Conservation (phyloP, 2,888 invertebrate species). For the Polyommatus iphigenia region DNA sequence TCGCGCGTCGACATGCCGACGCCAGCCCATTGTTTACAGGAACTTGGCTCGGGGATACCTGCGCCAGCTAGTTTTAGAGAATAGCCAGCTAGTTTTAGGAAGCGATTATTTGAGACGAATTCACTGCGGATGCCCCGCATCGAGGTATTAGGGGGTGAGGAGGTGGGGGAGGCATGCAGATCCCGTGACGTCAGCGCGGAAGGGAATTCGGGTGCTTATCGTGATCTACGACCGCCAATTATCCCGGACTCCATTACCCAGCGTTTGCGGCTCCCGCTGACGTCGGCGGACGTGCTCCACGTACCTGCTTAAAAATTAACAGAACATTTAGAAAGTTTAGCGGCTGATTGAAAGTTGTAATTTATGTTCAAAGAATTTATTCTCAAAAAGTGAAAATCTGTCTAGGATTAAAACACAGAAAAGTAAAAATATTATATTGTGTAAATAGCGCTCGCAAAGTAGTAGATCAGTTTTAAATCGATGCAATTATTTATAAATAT, state of each 20-base stretch:
- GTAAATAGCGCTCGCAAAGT: too few species aligned
- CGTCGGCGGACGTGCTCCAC: not conserved
- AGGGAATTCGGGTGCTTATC: slow-evolving; percentile 1
- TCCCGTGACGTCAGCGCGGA: slow-evolving; percentile 8
- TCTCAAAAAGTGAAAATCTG: not conserved
- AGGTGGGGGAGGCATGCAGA: not conserved
- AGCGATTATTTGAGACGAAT: slow-evolving; percentile 15
- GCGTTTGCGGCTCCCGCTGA: not conserved
- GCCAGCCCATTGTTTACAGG: not conserved
- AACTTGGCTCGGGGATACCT: slow-evolving; percentile 3
- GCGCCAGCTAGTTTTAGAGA: slow-evolving; percentile 13
- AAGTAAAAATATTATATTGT: too few species aligned
- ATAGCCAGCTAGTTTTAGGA: slow-evolving; percentile 5
- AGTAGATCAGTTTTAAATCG: too few species aligned
- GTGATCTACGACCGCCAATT: slow-evolving; percentile 9
- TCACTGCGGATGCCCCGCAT: not conserved
- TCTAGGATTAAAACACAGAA: not conserved
- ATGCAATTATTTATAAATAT: not conserved
- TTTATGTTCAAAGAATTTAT: not conserved
- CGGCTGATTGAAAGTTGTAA: not conserved
- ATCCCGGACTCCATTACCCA: slow-evolving; percentile 11
- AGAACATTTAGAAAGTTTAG: not conserved
- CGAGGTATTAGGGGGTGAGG: not conserved
- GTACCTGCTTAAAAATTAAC: not conserved
- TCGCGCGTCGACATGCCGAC: not conserved